Evolutionary conservation across 1,140 invertebrate genomes (phyloP).

Genomic region (Eriocheir sinensis): DNA sequence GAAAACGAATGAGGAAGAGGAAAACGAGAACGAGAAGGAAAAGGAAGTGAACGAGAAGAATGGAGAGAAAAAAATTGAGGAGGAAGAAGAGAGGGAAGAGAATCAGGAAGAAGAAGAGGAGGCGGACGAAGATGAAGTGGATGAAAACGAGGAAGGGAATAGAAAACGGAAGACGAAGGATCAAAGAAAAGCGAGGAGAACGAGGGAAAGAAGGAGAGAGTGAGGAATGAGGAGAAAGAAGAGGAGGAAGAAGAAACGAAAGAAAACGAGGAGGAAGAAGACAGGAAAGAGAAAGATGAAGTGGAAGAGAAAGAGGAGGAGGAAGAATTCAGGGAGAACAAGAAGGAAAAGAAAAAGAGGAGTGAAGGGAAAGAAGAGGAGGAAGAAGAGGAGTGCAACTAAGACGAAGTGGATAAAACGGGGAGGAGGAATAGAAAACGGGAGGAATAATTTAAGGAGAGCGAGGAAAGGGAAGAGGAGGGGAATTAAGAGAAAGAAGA

Average conservation of each 20-base stretch:
- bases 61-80: too few relatives aligned
- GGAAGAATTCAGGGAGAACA: not conserved
- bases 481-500: not conserved
- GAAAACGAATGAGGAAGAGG: too few relatives aligned
- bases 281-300: not conserved
- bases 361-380: not conserved
- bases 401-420: not conserved
- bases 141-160: too few relatives aligned
- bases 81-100: too few relatives aligned
- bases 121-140: too few relatives aligned
- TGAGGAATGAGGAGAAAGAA: not conserved
- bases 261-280: not conserved
- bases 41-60: too few relatives aligned
- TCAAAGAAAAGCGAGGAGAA: too few relatives aligned
- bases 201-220: too few relatives aligned
- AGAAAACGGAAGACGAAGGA: too few relatives aligned
- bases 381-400: not conserved
- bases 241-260: conserved; percentile 5
- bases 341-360: not conserved
- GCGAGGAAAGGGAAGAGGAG: not conserved
- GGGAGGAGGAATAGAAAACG: not conserved
- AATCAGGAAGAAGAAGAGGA: too few relatives aligned
- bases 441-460: not conserved
- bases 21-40: too few relatives aligned
- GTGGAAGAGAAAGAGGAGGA: not conserved